These are phyloP conservation scores for Danio kyathit DNA, from an alignment of 2,797 vertebrate genomes.

Conservation along the genomic window DNA sequence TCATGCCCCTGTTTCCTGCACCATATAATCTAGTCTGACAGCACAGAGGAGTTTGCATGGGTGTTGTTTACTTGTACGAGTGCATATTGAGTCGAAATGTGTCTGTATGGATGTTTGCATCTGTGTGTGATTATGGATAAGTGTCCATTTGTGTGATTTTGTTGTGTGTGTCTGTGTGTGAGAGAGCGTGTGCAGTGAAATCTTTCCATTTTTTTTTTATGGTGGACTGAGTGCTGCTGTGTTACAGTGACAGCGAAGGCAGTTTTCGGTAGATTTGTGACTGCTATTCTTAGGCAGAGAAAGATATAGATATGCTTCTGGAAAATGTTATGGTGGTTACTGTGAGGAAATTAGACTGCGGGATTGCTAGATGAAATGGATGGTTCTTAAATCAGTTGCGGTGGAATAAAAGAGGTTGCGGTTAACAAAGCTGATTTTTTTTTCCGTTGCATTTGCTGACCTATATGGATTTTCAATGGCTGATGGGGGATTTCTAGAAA, in stretches of 20 bases:
- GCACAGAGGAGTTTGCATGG: conserved; percentile 66
- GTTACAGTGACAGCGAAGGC: conserved; percentile 1
- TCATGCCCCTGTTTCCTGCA: conserved; percentile 69
- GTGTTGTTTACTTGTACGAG: conserved; percentile 25
- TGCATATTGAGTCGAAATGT: conserved; percentile 21
- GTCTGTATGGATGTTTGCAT: conserved; percentile 1
- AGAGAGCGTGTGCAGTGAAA: background rate
- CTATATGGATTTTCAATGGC: conserved; percentile 21
- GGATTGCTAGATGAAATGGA: background rate
- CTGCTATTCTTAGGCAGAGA: conserved; percentile 7
- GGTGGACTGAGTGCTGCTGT: conserved; percentile 14
- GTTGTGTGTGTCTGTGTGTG: background rate
- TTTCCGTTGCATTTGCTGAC: background rate
- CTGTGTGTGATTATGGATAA: conserved; percentile 22
- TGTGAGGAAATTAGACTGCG: conserved; percentile 32
- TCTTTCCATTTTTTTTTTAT: background rate
- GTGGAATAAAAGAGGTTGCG: background rate
- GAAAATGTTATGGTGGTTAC: conserved; percentile 7
- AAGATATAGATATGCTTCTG: conserved; percentile 19
- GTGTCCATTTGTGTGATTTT: conserved; percentile 48
- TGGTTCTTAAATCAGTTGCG: background rate
- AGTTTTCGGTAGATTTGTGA: conserved; percentile 14
- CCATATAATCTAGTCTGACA: conserved; percentile 73
- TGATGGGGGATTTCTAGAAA: conserved; percentile 23
- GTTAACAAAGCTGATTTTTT: background rate